phyloP scores from a whole-genome alignment of 2,113 vertebrate species.

The Alectura lathami region DNA sequence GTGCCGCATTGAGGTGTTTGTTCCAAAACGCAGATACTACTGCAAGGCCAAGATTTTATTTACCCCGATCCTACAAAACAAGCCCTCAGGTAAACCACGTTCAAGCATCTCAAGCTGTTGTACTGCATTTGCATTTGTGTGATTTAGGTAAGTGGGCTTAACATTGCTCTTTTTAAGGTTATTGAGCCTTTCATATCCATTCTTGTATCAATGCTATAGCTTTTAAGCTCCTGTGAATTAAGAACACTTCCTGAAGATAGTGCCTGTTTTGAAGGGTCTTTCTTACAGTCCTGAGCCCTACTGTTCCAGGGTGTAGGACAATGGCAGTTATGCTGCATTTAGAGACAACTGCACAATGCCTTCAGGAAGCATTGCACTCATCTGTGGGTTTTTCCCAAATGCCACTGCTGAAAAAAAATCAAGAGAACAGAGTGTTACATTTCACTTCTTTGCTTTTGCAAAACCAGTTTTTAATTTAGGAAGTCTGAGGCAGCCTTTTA shows the following conservation, averaged over 20 bases:
- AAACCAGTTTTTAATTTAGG: background rate
- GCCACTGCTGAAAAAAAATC: background rate
- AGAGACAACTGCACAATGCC: background rate
- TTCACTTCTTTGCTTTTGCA: background rate
- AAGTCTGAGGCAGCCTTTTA: background rate
- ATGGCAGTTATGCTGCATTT: background rate
- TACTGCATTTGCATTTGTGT: background rate
- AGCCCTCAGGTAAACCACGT: background rate
- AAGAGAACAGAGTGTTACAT: background rate
- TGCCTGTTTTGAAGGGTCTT: background rate
- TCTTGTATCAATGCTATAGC: background rate
- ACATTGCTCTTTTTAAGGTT: background rate
- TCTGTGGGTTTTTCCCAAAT: background rate
- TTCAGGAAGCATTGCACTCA: background rate
- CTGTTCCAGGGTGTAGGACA: background rate
- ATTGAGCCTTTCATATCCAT: background rate
- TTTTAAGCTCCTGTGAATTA: background rate
- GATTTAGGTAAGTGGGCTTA: background rate
- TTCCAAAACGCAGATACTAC: conserved; percentile 36
- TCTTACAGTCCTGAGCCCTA: background rate
- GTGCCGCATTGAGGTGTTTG: conserved; percentile 20
- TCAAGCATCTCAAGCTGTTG: background rate
- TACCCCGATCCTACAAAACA: conserved; percentile 16
- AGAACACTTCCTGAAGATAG: background rate
- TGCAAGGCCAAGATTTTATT: conserved; percentile 58